Conservation (phyloP, 2,113 vertebrate species). For the Sturnira hondurensis region DNA sequence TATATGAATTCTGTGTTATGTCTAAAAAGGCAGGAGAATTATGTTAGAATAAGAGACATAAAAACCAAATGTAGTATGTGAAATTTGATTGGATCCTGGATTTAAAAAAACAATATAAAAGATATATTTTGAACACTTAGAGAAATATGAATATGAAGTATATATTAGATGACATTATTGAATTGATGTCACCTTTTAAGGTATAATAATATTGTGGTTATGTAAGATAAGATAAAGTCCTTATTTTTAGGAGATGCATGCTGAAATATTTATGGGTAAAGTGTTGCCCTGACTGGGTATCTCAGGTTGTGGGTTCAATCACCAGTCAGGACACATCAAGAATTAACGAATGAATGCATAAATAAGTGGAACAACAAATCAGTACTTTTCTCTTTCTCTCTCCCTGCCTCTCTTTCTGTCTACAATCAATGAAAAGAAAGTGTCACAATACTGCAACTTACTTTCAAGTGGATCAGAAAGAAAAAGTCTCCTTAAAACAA, state of each 20-base stretch:
- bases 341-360: no score
- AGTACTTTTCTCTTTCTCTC: no score
- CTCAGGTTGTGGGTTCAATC: no score
- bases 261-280: not conserved
- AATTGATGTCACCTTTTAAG: not conserved
- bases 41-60: not conserved
- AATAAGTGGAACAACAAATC: no score
- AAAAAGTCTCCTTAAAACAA: not conserved
- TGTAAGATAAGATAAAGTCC: not conserved
- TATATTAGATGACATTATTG: not conserved
- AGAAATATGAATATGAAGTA: not conserved
- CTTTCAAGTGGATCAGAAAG: not conserved
- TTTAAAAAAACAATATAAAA: not conserved
- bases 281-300: not conserved
- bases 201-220: not conserved
- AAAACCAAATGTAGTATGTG: not conserved
- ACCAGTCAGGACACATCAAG: no score
- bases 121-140: not conserved
- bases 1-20: not conserved
- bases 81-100: not conserved
- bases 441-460: not conserved
- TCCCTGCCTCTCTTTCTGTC: no score
- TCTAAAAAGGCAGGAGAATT: not conserved
- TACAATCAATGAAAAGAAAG: not conserved
- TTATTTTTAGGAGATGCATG: not conserved